These are phyloP conservation scores for Drosophila macrospina DNA, from an alignment of 2,888 invertebrate genomes.

Conservation along the genomic window DNA sequence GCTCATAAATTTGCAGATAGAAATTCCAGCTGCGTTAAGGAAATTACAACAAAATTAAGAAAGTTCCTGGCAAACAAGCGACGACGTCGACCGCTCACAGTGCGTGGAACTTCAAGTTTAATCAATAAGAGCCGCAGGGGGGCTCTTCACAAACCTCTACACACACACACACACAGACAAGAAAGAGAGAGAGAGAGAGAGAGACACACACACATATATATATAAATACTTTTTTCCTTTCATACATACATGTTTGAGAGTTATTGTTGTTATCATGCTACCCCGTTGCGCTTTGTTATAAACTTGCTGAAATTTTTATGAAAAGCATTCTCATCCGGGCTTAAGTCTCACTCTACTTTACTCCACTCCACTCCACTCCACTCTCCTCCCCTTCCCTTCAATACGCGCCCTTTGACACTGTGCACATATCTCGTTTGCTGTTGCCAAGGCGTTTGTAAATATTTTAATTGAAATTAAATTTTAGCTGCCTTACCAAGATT, in stretches of 20 bases:
- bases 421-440: conserved; percentile 51
- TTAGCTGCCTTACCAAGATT: conserved; percentile 45
- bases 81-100: conserved; percentile 60
- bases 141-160: conserved; percentile 29
- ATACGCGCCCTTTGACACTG: conserved; percentile 61
- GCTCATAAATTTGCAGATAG: conserved; percentile 80
- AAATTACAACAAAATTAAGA: conserved; percentile 81
- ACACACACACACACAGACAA: conserved; percentile 14
- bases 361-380: not conserved
- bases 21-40: conserved; percentile 79
- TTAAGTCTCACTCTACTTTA: no score
- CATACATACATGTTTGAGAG: conserved; percentile 40
- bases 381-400: conserved; percentile 4
- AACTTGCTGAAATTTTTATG: conserved; percentile 65
- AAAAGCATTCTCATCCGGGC: conserved; percentile 52
- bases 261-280: conserved; percentile 66
- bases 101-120: conserved; percentile 78
- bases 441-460: conserved; percentile 59
- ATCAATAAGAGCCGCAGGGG: conserved; percentile 78
- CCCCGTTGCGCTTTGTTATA: conserved; percentile 68
- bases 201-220: conserved; percentile 5
- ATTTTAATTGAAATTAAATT: conserved; percentile 80
- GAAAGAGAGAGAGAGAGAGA: no score
- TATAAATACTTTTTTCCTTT: conserved; percentile 5
- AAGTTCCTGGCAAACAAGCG: conserved; percentile 63